Base-by-base conservation (phyloP, 2,888 invertebrate genomes). In the Hydraecia micacea region DNA sequence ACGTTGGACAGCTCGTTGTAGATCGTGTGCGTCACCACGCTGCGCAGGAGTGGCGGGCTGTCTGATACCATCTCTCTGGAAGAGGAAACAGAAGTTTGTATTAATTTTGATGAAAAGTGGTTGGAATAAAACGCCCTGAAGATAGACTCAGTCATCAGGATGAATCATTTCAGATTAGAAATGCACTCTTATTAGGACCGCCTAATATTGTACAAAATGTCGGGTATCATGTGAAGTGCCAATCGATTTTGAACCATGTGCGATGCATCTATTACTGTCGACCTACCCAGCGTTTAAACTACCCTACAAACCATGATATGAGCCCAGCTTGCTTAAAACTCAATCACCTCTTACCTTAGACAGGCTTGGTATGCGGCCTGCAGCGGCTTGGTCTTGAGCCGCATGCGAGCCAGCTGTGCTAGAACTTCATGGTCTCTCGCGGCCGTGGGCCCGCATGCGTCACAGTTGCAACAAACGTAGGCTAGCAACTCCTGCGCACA, bases 1-100 rank as follows among this genome's bases (percentile, higher is more conserved):
- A 98, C 98, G 91, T 98, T 98, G 0, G 99, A 99, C 86, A 99
- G 96, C 96, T 99, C 99, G 95, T 99, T 99, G 97, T 99, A 99
- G 79, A 99, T 98, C 0, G 99, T 99, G 92, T 99, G 98, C 88
- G 99, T 99, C 88, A 99, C 96, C 82, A 99, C 97, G 55, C 98
- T 98, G 80, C 98, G 98, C 75, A 99, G 95, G 91, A 99, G 98
- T 42, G 98, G 98, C 0, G 98, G 98, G 91, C 98, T 98, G 73
- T 98, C 97, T 25, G 97, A 97, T 65, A 99, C 98, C 97, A 99
- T 97, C 95, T 99, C 99, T 91, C 99, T 98, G 91, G 0, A 62
- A 90, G 2, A 28, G 1, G 1, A 68, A 0, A 11, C 5, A 15
- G 4, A 25, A 21, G 9, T 15, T 7, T 1, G 60, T 18, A 28